Percentiles rank a stretch among this genome's conserved stretches.
Conservation (phyloP, 2,888 invertebrate genomes). For the Amphipoea lucens region DNA sequence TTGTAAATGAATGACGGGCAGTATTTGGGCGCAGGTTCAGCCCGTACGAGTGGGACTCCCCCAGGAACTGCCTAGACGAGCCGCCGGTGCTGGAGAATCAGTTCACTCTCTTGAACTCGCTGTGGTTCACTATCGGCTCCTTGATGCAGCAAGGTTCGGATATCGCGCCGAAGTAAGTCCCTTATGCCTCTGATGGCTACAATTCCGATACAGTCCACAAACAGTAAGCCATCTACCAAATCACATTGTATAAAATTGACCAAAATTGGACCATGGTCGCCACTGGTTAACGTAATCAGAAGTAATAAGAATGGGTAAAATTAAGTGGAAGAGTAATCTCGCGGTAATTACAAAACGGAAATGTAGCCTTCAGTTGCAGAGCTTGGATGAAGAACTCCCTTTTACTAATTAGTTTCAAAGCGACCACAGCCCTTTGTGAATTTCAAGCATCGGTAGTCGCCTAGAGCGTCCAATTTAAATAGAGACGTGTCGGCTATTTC, state of each 20-base stretch:
- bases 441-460: conserved; percentile 86
- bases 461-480: conserved; percentile 84
- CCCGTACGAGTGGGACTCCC: conserved; percentile 98
- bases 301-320: conserved; percentile 56
- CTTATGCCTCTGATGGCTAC: conserved; percentile 78
- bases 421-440: conserved; percentile 88
- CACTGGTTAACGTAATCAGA: conserved; percentile 51
- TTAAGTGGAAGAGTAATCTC: conserved; percentile 67
- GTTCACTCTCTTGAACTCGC: conserved; percentile 97
- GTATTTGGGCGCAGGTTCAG: conserved; percentile 93
- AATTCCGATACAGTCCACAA: conserved; percentile 70
- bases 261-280: conserved; percentile 32
- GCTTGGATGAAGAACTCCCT: conserved; percentile 82
- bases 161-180: conserved; percentile 96
- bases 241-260: conserved; percentile 26
- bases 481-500: conserved; percentile 83
- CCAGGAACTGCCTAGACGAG: conserved; percentile 95
- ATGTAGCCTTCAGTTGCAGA: conserved; percentile 84
- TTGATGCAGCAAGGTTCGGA: conserved; percentile 98
- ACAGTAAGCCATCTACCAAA: conserved; percentile 36
- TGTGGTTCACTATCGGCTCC: conserved; percentile 98
- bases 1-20: conserved; percentile 76
- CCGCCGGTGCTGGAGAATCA: conserved; percentile 96
- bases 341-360: conserved; percentile 77
- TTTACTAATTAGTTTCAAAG: conserved; percentile 89